Evolutionary conservation across 1,140 invertebrate species (phyloP).

Genomic region (Lepidurus couesii): DNA sequence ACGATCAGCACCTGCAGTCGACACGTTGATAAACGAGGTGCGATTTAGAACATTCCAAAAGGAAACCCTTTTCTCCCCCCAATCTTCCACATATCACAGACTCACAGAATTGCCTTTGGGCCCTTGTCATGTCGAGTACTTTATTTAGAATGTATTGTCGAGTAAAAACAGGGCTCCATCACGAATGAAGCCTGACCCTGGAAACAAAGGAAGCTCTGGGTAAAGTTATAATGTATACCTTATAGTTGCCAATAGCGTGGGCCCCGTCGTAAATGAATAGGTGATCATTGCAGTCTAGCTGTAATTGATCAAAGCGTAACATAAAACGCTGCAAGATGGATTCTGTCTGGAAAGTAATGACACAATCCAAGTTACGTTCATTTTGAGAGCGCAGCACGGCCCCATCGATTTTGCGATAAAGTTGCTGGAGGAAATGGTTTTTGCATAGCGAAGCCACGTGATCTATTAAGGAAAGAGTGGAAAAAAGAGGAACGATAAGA

Average conservation of each 20-base stretch:
- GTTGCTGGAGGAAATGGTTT: conserved; percentile 73
- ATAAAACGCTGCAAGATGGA: conserved; percentile 87
- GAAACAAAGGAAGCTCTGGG: neutral
- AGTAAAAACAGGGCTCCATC: too few relatives aligned
- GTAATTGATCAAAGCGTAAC: conserved; percentile 68
- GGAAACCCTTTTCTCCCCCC: neutral
- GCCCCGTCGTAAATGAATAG: conserved; percentile 87
- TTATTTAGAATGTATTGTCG: too few relatives aligned
- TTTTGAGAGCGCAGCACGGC: conserved; percentile 80
- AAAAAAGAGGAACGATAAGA: neutral
- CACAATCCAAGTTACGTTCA: conserved; percentile 81
- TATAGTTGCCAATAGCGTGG: conserved; percentile 74
- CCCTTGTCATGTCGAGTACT: too few relatives aligned
- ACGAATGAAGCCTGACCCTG: too few relatives aligned
- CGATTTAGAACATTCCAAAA: neutral
- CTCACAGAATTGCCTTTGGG: too few relatives aligned
- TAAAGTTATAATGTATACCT: conserved; percentile 56
- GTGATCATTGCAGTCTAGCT: conserved; percentile 86
- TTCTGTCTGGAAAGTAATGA: conserved; percentile 87
- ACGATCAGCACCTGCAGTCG: conserved; percentile 13
- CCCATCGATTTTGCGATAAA: conserved; percentile 83
- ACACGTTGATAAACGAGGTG: conserved; percentile 7
- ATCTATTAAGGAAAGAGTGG: conserved; percentile 56
- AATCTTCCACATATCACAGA: too few relatives aligned
- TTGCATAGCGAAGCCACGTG: conserved; percentile 78